Conservation (phyloP, 2,888 invertebrate species). For the Idaea dimidiata region DNA sequence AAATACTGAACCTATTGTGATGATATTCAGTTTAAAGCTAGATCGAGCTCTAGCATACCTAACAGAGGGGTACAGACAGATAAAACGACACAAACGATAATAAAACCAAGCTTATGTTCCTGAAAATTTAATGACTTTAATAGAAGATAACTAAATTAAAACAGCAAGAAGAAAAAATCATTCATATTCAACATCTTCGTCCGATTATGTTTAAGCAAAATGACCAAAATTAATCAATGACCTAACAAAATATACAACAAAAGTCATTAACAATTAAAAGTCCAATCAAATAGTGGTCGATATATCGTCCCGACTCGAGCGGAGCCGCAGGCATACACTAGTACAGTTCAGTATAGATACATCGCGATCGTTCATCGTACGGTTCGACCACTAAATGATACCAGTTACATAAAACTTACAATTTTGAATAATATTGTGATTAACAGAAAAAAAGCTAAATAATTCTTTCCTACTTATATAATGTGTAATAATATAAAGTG, state of each 20-base stretch:
- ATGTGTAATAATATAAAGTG: slow-evolving; percentile 81
- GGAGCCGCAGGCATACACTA: slow-evolving; percentile 22
- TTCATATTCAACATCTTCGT: slow-evolving; percentile 73
- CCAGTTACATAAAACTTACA: slow-evolving; percentile 78
- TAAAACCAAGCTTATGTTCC: slow-evolving; percentile 62
- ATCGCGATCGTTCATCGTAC: slow-evolving; percentile 29
- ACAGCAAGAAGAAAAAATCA: slow-evolving; percentile 80
- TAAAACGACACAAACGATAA: slow-evolving; percentile 28
- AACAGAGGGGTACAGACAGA: neutral
- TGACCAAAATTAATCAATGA: slow-evolving; percentile 80
- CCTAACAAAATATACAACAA: slow-evolving; percentile 82
- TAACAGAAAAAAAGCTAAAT: slow-evolving; percentile 79
- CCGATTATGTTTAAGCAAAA: slow-evolving; percentile 73
- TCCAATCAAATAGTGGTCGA: slow-evolving; percentile 55
- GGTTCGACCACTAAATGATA: slow-evolving; percentile 72
- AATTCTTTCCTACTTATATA: slow-evolving; percentile 80
- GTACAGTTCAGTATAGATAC: slow-evolving; percentile 45
- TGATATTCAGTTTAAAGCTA: neutral
- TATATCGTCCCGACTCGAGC: neutral
- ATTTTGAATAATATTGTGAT: slow-evolving; percentile 80
- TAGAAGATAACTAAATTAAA: slow-evolving; percentile 81
- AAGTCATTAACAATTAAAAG: slow-evolving; percentile 79
- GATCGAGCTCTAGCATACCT: neutral
- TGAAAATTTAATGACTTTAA: slow-evolving; percentile 82
- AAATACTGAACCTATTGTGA: neutral